These are phyloP conservation scores for Drosophila grimshawi DNA, from an alignment of 1,140 invertebrate species.

Conservation along the genomic window DNA sequence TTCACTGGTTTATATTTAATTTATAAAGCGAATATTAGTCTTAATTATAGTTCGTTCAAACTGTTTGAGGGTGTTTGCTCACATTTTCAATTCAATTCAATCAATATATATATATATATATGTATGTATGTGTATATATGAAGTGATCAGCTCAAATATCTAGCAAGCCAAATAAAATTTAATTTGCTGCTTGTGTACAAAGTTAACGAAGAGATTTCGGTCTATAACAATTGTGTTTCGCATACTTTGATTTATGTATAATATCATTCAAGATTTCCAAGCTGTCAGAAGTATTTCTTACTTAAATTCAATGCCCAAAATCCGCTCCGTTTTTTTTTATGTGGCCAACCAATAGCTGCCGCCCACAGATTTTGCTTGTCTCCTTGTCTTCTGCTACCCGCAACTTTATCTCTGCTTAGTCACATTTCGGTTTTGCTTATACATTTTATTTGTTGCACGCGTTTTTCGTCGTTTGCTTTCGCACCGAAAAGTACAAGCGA, in stretches of 20 bases:
- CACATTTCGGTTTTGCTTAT: not conserved
- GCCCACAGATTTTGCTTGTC: not conserved
- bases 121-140: no score
- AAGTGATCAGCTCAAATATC: no score
- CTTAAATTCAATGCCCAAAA: constrained; percentile 13
- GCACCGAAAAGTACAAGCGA: constrained; percentile 8
- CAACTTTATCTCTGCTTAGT: not conserved
- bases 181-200: not conserved
- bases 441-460: constrained; percentile 37
- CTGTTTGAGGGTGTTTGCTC: not conserved
- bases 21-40: no score
- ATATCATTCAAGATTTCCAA: constrained; percentile 15
- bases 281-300: constrained; percentile 7
- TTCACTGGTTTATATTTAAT: no score
- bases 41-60: no score
- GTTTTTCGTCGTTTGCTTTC: constrained; percentile 3
- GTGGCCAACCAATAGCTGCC: not conserved
- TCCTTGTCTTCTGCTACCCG: not conserved
- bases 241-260: constrained; percentile 24
- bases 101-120: no score
- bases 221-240: not conserved
- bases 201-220: no score
- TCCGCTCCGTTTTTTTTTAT: constrained; percentile 5
- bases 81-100: not conserved
- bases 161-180: not conserved